phyloP scores from a whole-genome alignment of 2,888 invertebrate genomes.

The Hypomecis atomaria region DNA sequence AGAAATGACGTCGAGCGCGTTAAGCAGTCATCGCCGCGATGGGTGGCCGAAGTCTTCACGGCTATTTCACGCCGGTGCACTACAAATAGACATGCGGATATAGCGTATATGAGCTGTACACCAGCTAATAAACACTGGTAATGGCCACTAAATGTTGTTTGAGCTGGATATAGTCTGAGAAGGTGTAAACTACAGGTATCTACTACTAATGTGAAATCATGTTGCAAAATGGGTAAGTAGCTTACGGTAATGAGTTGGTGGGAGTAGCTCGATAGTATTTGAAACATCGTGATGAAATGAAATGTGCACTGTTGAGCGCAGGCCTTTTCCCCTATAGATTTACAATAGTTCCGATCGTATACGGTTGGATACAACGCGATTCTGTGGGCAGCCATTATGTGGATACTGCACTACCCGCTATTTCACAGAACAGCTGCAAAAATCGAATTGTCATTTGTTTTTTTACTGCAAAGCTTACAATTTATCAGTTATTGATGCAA shows the following conservation, averaged over 20 bases:
- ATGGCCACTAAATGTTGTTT: conserved; percentile 45
- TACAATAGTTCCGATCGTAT: too few relatives aligned
- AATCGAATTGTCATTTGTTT: too few relatives aligned
- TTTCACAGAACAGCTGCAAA: too few relatives aligned
- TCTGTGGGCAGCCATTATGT: too few relatives aligned
- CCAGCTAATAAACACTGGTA: conserved; percentile 47
- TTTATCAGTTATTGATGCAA: too few relatives aligned
- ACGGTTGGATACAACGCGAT: too few relatives aligned
- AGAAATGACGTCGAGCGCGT: conserved; percentile 79
- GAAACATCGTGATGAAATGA: too few relatives aligned
- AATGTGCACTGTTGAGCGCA: too few relatives aligned
- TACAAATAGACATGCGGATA: conserved; percentile 76
- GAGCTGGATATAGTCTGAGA: conserved; percentile 40
- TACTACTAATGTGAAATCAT: neutral
- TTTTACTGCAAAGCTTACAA: too few relatives aligned
- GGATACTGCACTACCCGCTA: too few relatives aligned
- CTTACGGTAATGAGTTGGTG: neutral
- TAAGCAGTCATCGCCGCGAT: conserved; percentile 78
- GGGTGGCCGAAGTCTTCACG: conserved; percentile 80
- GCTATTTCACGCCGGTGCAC: conserved; percentile 73
- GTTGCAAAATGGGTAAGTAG: too few relatives aligned
- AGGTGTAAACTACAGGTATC: conserved; percentile 1
- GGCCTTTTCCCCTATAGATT: too few relatives aligned
- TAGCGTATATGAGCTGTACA: conserved; percentile 59
- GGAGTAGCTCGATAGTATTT: neutral